Conservation (phyloP, 2,888 invertebrate genomes). For the Lasioglossum oenotherae region DNA sequence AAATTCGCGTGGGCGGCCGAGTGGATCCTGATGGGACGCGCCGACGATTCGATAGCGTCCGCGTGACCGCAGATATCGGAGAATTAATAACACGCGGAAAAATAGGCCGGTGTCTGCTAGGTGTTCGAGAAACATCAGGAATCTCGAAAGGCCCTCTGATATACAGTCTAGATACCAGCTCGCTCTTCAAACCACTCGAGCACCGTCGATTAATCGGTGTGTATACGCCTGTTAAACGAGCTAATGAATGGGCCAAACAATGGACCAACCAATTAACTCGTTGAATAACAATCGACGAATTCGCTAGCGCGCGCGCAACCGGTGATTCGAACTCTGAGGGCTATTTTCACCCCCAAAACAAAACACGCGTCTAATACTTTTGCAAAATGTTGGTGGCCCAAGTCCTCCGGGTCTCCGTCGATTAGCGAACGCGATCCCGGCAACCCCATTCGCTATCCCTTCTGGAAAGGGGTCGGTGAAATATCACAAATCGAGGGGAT, state of each 20-base stretch:
- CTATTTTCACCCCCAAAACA: not conserved
- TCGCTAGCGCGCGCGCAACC: not conserved
- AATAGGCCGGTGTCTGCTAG: conserved; percentile 24
- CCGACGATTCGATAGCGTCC: conserved; percentile 31
- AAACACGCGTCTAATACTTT: not conserved
- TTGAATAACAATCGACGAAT: not conserved
- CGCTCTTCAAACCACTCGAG: not conserved
- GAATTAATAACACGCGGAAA: conserved; percentile 55
- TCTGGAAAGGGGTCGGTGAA: conserved; percentile 9
- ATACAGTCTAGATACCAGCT: not conserved
- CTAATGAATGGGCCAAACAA: not conserved
- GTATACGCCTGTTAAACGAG: not conserved
- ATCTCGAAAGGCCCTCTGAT: not conserved
- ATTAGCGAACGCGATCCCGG: not conserved
- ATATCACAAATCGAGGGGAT: conserved; percentile 33
- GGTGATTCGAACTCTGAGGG: not conserved
- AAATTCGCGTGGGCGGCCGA: conserved; percentile 25
- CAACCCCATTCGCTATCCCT: not conserved
- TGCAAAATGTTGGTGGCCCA: not conserved
- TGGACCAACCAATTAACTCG: not conserved
- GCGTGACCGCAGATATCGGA: conserved; percentile 35
- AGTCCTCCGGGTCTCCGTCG: not conserved
- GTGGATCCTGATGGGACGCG: conserved; percentile 30
- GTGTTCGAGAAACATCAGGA: not conserved
- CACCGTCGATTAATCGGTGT: not conserved